A percentile compares a stretch with the other conserved stretches of the same genome.
Conservation (phyloP, 2,888 invertebrate species). For the Cantharis rustica region DNA sequence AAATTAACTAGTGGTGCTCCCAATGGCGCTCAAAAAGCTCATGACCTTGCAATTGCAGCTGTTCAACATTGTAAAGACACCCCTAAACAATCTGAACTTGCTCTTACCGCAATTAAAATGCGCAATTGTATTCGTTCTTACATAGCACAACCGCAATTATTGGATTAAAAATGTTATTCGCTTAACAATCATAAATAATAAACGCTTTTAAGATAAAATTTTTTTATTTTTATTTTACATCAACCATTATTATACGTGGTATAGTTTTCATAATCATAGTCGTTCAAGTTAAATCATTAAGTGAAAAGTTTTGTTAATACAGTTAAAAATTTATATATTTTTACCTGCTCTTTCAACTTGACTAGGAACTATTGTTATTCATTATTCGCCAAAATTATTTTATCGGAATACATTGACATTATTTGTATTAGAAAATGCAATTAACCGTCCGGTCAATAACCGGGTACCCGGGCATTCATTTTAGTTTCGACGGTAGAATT, state of each 20-base stretch:
- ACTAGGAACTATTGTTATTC: too few relatives aligned
- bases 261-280: too few relatives aligned
- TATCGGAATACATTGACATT: too few relatives aligned
- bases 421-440: too few relatives aligned
- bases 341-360: too few relatives aligned
- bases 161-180: neutral
- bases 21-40: neutral
- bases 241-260: neutral
- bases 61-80: conserved; percentile 1
- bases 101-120: neutral
- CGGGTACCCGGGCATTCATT: too few relatives aligned
- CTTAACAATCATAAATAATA: neutral
- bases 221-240: neutral
- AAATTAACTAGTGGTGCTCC: neutral
- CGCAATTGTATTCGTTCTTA: neutral
- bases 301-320: too few relatives aligned
- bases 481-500: too few relatives aligned
- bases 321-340: too few relatives aligned
- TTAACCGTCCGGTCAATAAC: too few relatives aligned
- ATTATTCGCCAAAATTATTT: too few relatives aligned
- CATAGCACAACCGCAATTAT: neutral
- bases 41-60: neutral
- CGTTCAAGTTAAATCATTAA: too few relatives aligned
- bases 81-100: neutral
- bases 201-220: neutral